These are phyloP conservation scores for Gobionotothen gibberifrons DNA, from an alignment of 2,797 vertebrate genomes.

Conservation along the genomic window DNA sequence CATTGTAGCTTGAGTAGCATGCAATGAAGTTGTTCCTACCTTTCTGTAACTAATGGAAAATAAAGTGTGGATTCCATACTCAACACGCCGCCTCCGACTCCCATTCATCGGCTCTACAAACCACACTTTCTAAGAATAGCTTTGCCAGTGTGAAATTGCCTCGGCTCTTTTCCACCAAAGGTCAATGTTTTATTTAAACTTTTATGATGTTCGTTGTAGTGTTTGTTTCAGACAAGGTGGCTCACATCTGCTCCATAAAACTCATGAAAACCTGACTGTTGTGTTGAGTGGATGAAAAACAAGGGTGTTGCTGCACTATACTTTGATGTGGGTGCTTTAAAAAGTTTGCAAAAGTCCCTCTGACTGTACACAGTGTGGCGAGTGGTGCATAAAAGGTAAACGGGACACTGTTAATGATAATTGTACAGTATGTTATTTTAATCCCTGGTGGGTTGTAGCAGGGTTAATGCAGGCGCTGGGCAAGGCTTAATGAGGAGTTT, in stretches of 20 bases:
- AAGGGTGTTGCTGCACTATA: not conserved
- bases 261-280: not conserved
- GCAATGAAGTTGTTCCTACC: too few relatives aligned
- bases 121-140: not conserved
- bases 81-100: too few relatives aligned
- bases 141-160: not conserved
- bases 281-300: constrained; percentile 5
- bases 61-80: too few relatives aligned
- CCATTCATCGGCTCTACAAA: too few relatives aligned
- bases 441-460: constrained; percentile 45
- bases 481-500: constrained; percentile 47
- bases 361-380: not conserved
- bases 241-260: not conserved
- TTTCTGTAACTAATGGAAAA: too few relatives aligned
- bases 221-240: not conserved
- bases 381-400: constrained; percentile 61
- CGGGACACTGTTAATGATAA: constrained; percentile 48
- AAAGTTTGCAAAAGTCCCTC: constrained; percentile 9
- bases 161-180: too few relatives aligned
- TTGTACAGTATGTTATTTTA: constrained; percentile 46
- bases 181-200: not conserved
- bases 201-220: not conserved
- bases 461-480: constrained; percentile 44
- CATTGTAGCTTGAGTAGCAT: too few relatives aligned
- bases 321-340: not conserved